Evolutionary conservation across 2,888 invertebrate species (phyloP).

Genomic region (Minunthozetes semirufus): DNA sequence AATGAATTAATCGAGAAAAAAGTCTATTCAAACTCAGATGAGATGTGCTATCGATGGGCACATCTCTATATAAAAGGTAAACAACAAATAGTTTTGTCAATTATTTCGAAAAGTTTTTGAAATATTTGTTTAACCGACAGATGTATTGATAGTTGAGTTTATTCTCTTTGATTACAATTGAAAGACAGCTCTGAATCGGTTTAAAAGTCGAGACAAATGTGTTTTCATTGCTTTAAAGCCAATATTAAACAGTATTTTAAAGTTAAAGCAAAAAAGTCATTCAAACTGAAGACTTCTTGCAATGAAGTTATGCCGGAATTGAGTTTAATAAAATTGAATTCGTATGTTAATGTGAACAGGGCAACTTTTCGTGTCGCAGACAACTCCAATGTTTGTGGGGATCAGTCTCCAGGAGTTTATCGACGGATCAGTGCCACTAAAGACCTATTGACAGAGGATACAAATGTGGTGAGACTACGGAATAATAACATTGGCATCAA

Average conservation of each 20-base stretch:
- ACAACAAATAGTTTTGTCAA: background rate
- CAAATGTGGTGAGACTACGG: background rate
- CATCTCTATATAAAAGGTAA: too few species aligned
- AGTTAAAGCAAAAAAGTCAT: background rate
- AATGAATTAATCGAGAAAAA: too few species aligned
- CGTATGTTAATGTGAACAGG: background rate
- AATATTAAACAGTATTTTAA: background rate
- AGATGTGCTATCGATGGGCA: too few species aligned
- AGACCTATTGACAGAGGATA: constrained; percentile 36
- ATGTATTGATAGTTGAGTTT: background rate
- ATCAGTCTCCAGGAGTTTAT: constrained; percentile 37
- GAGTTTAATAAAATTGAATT: background rate
- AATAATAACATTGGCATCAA: too few species aligned
- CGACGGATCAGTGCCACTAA: constrained; percentile 41
- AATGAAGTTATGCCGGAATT: background rate
- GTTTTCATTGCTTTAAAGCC: background rate
- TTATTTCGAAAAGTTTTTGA: background rate
- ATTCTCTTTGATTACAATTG: too few species aligned
- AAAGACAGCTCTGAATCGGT: too few species aligned
- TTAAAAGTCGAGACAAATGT: too few species aligned
- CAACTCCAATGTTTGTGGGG: background rate
- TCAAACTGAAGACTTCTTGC: background rate
- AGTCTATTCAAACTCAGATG: too few species aligned
- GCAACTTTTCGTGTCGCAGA: background rate
- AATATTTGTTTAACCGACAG: background rate